Base-by-base conservation (phyloP, 2,113 vertebrate species). In the Athene noctua region DNA sequence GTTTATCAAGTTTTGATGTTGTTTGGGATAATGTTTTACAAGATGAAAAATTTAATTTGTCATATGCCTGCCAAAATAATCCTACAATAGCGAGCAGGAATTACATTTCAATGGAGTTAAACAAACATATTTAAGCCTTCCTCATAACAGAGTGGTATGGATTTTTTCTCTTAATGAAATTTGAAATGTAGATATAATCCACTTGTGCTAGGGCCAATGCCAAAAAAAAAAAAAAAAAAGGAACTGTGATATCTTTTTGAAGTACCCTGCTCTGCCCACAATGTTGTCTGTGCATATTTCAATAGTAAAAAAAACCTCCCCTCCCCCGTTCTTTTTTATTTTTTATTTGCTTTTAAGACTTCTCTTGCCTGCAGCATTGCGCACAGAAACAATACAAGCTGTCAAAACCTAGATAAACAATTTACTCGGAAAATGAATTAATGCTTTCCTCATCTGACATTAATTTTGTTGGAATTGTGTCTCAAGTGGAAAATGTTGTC, bases 391-490 rank as follows among this genome's bases (percentile, higher is more conserved):
- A 96, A 86, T 78, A 25, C 25, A 94, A 81, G 34, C 75, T 97
- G 75, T 98, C 96, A 97, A 94, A 97, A 72, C 79, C 27, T 79
- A 90, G 93, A 96, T 96, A 96, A 94, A 84, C 88, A 97, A 93
- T 97, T 97, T 98, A 96, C 71, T 67, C 94, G 77, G 84, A 92
- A 97, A 96, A 92, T 61, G 25, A 97, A 98, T 97, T 94, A 97
- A 91, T 94, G 81, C 65, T 71, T 87, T 97, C 63, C 66, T 94
- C 47, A 77, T 95, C 80, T 97, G 95, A 95, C 90, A 73, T 95
- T 95, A 97, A 94, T 97, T 97, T 97, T 97, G 62, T 96, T 97
- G 90, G 92, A 97, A 97, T 94, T 96, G 82, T 96, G 92, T 97
- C 94, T 96, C 89, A 94, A 97, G 97, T 96, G 91, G 93, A 96